phyloP scores from a whole-genome alignment of 2,797 vertebrate genomes.

The Notamacropus eugenii region DNA sequence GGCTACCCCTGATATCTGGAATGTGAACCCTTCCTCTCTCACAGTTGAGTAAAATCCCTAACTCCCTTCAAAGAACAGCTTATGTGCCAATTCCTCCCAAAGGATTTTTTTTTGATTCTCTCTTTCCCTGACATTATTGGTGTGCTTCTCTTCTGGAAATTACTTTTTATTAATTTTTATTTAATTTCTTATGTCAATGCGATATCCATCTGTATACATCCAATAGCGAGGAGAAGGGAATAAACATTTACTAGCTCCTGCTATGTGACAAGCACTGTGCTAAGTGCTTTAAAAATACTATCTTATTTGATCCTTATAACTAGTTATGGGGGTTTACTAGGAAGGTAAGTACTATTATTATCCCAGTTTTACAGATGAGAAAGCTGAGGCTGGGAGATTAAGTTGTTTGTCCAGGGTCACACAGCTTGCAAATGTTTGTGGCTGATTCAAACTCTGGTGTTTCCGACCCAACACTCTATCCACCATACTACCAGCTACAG shows the following conservation, averaged over 20 bases:
- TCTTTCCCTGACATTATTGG: neutral
- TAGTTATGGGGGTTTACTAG: too few relatives aligned
- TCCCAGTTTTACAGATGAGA: neutral
- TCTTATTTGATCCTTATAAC: neutral
- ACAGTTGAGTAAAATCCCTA: neutral
- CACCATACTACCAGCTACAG: neutral
- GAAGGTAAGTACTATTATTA: neutral
- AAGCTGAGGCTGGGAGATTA: neutral
- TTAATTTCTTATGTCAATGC: neutral
- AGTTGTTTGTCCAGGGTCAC: neutral
- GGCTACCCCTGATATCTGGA: neutral
- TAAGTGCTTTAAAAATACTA: neutral
- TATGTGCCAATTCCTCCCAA: neutral
- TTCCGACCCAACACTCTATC: neutral
- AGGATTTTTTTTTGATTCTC: neutral
- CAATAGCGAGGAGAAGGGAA: neutral
- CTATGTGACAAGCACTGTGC: neutral
- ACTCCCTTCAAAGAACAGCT: neutral
- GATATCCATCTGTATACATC: neutral
- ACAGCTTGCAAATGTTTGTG: neutral
- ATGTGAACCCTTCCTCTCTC: neutral
- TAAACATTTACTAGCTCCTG: neutral
- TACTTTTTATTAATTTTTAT: neutral
- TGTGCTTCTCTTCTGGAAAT: neutral
- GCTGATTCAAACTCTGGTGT: neutral